These are phyloP conservation scores for Rhynchopsitta pachyrhyncha DNA, from an alignment of 2,113 vertebrate species.

Conservation along the genomic window DNA sequence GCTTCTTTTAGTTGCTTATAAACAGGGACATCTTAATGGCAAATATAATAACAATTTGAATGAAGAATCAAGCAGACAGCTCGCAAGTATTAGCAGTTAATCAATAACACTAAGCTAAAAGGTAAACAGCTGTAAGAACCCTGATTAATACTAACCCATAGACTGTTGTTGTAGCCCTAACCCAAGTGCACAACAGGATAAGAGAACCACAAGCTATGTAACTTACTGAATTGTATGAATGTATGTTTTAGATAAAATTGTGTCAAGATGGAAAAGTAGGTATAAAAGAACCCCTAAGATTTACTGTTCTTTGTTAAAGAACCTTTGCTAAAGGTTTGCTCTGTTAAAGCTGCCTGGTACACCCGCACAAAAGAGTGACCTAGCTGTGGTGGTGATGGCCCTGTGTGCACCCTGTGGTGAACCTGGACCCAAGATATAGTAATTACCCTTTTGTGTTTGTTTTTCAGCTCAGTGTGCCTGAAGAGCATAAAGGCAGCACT, in stretches of 20 bases:
- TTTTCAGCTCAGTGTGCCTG: not conserved
- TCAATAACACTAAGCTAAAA: not conserved
- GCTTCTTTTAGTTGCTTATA: not conserved
- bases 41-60: not conserved
- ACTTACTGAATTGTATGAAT: not conserved
- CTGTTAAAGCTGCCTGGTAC: not conserved
- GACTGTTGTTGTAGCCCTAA: not conserved
- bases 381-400: not conserved
- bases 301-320: not conserved
- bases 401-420: not conserved
- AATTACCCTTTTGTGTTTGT: not conserved
- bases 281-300: not conserved
- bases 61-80: not conserved
- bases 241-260: not conserved
- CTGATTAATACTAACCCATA: not conserved
- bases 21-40: not conserved
- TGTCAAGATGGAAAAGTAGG: not conserved
- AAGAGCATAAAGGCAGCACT: not conserved
- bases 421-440: not conserved
- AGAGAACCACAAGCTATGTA: not conserved
- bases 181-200: not conserved
- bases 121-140: not conserved
- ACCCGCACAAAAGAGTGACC: too few relatives aligned
- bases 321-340: not conserved
- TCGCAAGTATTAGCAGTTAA: not conserved